These are phyloP conservation scores for Steatornis caripensis DNA, from an alignment of 2,113 vertebrate species.

Conservation along the genomic window DNA sequence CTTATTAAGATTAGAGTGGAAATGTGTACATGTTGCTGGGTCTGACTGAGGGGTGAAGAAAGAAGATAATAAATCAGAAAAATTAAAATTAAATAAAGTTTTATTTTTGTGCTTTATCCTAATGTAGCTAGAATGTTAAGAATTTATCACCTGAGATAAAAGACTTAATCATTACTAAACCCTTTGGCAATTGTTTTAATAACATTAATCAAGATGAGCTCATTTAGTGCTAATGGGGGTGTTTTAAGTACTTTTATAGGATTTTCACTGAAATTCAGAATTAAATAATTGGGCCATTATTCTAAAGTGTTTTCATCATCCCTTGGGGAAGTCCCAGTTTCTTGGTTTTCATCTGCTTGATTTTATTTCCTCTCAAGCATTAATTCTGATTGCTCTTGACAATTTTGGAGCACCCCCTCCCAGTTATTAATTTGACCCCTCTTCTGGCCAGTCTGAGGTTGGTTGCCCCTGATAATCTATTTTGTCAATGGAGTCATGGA, in stretches of 20 bases:
- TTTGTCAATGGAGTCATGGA: neutral
- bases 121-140: neutral
- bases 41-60: neutral
- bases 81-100: neutral
- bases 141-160: slow-evolving; percentile 62
- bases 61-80: neutral
- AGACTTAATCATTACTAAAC: slow-evolving; percentile 57
- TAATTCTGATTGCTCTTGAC: slow-evolving; percentile 23
- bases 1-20: neutral
- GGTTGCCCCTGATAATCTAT: slow-evolving; percentile 15
- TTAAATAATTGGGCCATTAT: slow-evolving; percentile 67
- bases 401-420: neutral
- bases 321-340: slow-evolving; percentile 47
- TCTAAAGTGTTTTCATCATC: slow-evolving; percentile 50
- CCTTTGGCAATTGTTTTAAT: slow-evolving; percentile 59
- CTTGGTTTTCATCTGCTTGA: slow-evolving; percentile 19
- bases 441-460: neutral
- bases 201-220: slow-evolving; percentile 65
- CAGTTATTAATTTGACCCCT: slow-evolving; percentile 42
- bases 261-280: slow-evolving; percentile 68
- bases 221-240: slow-evolving; percentile 54
- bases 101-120: slow-evolving; percentile 23
- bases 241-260: slow-evolving; percentile 64
- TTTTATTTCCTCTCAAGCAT: slow-evolving; percentile 30
- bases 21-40: neutral